Percentiles rank a stretch among this genome's conserved stretches.
Evolutionary conservation across 2,113 vertebrate genomes (phyloP).

Genomic region (Cervus canadensis): DNA sequence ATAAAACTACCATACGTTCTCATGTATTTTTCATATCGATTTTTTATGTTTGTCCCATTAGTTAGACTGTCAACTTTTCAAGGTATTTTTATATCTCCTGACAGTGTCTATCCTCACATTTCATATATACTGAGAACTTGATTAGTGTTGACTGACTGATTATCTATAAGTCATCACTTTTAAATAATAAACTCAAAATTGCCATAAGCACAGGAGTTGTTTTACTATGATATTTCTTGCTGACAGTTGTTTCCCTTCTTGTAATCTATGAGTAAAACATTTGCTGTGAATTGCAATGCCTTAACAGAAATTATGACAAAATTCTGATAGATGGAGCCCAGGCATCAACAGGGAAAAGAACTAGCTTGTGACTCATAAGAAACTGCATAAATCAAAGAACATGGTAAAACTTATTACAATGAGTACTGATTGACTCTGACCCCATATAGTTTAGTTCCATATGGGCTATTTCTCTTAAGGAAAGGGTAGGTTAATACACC

Average conservation of each 20-base stretch:
- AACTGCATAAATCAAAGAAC: not conserved
- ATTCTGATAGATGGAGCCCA: not conserved
- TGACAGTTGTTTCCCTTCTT: not conserved
- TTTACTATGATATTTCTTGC: not conserved
- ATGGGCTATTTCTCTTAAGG: not conserved
- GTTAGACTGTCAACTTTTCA: not conserved
- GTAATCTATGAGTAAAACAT: conserved; percentile 24
- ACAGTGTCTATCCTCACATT: not conserved
- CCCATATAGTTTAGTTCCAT: not conserved
- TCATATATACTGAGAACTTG: not conserved
- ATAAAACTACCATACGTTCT: not conserved
- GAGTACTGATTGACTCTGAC: not conserved
- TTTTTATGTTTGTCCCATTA: not conserved
- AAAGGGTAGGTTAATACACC: not conserved
- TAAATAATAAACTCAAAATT: conserved; percentile 20
- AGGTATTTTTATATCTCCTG: not conserved
- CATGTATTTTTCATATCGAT: not conserved
- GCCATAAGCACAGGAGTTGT: not conserved
- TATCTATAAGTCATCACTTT: not conserved
- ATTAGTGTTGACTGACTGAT: not conserved
- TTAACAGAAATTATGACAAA: conserved; percentile 30
- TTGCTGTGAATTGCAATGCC: not conserved
- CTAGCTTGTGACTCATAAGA: not conserved
- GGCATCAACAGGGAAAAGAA: not conserved
- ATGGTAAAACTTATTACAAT: not conserved